phyloP scores from a whole-genome alignment of 2,888 invertebrate species.

The Polia nebulosa region DNA sequence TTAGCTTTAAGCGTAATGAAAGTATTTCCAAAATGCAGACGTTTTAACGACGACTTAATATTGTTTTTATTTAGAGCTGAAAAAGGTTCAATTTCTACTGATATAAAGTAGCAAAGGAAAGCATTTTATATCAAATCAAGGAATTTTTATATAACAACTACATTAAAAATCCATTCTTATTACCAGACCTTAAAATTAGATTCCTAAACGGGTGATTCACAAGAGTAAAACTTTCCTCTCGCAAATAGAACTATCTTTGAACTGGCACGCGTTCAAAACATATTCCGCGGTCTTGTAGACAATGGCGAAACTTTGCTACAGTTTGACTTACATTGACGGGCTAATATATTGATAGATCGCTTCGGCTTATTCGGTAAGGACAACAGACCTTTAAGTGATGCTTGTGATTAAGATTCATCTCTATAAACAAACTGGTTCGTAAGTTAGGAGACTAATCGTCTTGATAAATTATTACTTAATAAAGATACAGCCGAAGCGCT shows the following conservation, averaged over 20 bases:
- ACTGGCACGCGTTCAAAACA: slow-evolving; percentile 59
- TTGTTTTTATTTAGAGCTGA: too few relatives aligned
- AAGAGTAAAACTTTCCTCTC: slow-evolving; percentile 24
- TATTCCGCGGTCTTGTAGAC: slow-evolving; percentile 37
- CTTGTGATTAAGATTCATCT: neutral
- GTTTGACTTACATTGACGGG: slow-evolving; percentile 34
- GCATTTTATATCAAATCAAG: too few relatives aligned
- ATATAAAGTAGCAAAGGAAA: too few relatives aligned
- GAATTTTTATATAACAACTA: neutral
- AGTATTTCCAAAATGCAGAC: too few relatives aligned
- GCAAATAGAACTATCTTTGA: slow-evolving; percentile 54
- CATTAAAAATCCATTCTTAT: neutral
- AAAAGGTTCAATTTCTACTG: too few relatives aligned
- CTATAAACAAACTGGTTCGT: neutral
- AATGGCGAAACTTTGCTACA: slow-evolving; percentile 41
- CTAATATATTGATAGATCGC: slow-evolving; percentile 31
- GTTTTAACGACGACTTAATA: too few relatives aligned
- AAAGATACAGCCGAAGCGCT: neutral
- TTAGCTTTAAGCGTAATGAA: neutral
- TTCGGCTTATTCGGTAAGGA: neutral
- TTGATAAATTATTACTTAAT: neutral
- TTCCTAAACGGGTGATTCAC: slow-evolving; percentile 25
- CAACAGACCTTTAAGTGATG: slow-evolving; percentile 17
- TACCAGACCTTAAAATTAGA: slow-evolving; percentile 5
- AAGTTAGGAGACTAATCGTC: neutral